Conservation (phyloP, 92 coral and sea anemone species). For the Chrysogorgia sp. region DNA sequence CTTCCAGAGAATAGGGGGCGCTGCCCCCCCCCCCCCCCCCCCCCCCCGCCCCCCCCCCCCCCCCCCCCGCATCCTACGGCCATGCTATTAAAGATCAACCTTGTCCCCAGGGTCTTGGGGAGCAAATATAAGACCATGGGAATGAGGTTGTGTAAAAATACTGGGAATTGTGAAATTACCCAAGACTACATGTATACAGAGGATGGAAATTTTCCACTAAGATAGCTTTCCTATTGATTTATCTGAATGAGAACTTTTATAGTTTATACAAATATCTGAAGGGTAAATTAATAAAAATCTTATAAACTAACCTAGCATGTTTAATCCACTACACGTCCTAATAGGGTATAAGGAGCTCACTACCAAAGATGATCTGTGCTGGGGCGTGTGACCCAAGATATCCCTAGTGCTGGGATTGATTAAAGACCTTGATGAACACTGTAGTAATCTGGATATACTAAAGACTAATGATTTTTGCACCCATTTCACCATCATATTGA, state of each 20-base stretch:
- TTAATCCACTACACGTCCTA: slow-evolving; percentile 27
- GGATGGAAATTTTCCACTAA: no score
- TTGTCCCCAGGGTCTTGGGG: no score
- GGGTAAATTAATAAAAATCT: neutral
- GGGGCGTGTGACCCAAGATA: slow-evolving; percentile 9
- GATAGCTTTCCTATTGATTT: no score
- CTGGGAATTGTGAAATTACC: no score
- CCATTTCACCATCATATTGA: slow-evolving; percentile 32
- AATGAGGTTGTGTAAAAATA: no score
- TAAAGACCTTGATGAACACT: slow-evolving; percentile 14
- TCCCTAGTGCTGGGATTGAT: slow-evolving; percentile 9
- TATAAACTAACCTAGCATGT: slow-evolving; percentile 38
- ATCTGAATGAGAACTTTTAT: neutral
- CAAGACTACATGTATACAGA: no score
- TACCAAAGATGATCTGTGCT: slow-evolving; percentile 12
- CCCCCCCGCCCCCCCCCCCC: no score
- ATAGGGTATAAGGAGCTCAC: neutral
- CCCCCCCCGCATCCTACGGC: no score
- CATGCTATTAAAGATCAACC: no score
- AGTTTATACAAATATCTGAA: neutral
- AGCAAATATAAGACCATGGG: no score
- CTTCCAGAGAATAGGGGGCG: no score
- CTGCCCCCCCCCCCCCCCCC: no score
- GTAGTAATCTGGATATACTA: slow-evolving; percentile 3
- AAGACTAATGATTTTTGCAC: slow-evolving; percentile 10